These are phyloP conservation scores for Actenoides lindsayi DNA, from an alignment of 2,113 vertebrate species.

Conservation along the genomic window DNA sequence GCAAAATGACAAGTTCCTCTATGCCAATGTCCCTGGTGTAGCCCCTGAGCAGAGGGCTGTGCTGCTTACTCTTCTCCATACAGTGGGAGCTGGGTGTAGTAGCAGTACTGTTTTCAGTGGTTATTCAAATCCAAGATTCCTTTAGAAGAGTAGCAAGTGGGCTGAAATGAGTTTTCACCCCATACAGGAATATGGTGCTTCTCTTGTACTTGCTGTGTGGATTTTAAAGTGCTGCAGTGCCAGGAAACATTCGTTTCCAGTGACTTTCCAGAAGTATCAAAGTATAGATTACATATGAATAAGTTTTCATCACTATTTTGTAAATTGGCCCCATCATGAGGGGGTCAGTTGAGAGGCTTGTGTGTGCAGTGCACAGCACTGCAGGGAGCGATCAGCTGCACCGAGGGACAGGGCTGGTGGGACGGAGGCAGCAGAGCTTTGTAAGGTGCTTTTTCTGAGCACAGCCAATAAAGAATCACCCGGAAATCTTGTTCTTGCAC, in stretches of 20 bases:
- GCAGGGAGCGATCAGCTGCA: background rate
- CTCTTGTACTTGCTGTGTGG: background rate
- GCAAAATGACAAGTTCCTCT: background rate
- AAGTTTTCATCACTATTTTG: background rate
- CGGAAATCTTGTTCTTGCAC: background rate
- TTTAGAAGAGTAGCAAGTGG: background rate
- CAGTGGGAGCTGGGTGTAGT: background rate
- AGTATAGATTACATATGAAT: fast-evolving
- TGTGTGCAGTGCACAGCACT: fast-evolving
- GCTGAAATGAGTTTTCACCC: background rate
- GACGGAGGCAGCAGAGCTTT: background rate
- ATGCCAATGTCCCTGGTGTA: background rate
- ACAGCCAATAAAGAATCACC: background rate
- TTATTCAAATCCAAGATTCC: background rate
- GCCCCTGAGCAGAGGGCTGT: background rate
- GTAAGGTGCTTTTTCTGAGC: background rate
- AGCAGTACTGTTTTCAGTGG: background rate
- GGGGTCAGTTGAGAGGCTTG: background rate
- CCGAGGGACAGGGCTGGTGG: fast-evolving
- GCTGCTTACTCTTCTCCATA: background rate
- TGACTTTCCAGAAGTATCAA: background rate
- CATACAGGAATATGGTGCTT: background rate
- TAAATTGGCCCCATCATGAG: background rate
- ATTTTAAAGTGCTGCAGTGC: background rate
- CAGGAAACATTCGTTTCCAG: background rate